Evolutionary conservation across 2,113 vertebrate genomes (phyloP).

Genomic region (Alces alces): DNA sequence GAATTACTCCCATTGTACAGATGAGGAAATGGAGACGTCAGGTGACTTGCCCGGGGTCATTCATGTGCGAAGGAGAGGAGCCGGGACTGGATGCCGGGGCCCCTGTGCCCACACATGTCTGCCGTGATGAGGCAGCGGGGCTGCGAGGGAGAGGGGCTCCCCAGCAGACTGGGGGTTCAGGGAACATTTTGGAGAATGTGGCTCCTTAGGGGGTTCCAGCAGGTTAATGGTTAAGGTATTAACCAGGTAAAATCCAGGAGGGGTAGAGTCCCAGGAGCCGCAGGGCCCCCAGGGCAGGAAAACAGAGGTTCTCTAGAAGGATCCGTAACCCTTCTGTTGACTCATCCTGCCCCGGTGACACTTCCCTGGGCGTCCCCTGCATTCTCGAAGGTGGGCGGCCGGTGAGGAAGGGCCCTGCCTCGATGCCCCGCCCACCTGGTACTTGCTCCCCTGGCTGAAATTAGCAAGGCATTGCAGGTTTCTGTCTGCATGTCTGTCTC

Average conservation of each 20-base stretch:
- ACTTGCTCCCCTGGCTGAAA: neutral
- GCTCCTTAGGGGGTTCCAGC: neutral
- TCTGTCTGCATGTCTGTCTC: neutral
- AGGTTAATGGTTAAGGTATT: neutral
- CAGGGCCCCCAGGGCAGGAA: neutral
- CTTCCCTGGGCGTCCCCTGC: neutral
- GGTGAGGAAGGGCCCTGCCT: neutral
- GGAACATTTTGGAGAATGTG: neutral
- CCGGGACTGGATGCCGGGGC: neutral
- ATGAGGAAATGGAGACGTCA: neutral
- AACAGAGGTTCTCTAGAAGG: neutral
- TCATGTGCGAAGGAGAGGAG: neutral
- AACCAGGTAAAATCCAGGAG: neutral
- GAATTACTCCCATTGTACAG: neutral
- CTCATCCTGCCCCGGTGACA: neutral
- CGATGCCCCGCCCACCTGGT: no score
- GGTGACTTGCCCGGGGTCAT: neutral
- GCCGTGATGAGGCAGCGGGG: fast-evolving
- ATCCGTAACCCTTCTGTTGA: neutral
- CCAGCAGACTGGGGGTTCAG: neutral
- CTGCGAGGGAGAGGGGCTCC: neutral
- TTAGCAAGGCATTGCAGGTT: neutral
- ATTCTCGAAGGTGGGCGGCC: neutral
- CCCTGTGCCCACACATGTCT: neutral
- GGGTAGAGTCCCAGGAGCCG: neutral